Evolutionary conservation across 23 tunicate species (phyloP), one percentile per base, ranked within the genome.

Genomic region (Halocynthia roretzi): DNA sequence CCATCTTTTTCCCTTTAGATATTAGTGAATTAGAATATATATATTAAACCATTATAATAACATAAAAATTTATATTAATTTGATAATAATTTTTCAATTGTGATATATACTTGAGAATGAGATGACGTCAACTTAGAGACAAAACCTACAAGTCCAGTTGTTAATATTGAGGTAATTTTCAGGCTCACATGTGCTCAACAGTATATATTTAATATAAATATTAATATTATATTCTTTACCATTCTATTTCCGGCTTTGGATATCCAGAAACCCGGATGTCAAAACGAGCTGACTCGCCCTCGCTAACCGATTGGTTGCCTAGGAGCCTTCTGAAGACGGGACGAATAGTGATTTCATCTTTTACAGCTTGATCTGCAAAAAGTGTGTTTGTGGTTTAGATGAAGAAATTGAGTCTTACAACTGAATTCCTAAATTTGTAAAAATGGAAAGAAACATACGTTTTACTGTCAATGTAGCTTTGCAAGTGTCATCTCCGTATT

Each of bases 311-410:
- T 51, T 87, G 95, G 57, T 88, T 88, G 12, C 91, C 86, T 8
- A 94, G 73, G 19, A 94, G 87, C 21, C 99, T 83, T 52, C 95
- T 83, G 85, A 94, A 88, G 82, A 87, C 82, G 8, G 99, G 99
- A 6, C 93, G 85, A 20, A 94, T 81, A 69, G 82, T 87, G 75
- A 87, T 55, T 54, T 85, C 99, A 48, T 81, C 87, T 61, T 86
- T 84, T 6, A 20, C 78, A 15, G 83, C 84, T 87, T 88, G 81
- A 5, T 71, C 92, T 92, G 19, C 1, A 4, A 4, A 14, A n/a
- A 58, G 63, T n/a, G 17, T 14, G 17, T 14, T 14, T n/a, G 17
- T 14, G 17, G 1, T 14, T 31, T 31, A 31, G 44, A 31, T 31
- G 44, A 31, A 31, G 44, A 31, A 31, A 31, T 31, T 31, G 1